These are phyloP conservation scores for Tinea trinotella DNA, from an alignment of 2,888 invertebrate genomes.

Conservation along the genomic window DNA sequence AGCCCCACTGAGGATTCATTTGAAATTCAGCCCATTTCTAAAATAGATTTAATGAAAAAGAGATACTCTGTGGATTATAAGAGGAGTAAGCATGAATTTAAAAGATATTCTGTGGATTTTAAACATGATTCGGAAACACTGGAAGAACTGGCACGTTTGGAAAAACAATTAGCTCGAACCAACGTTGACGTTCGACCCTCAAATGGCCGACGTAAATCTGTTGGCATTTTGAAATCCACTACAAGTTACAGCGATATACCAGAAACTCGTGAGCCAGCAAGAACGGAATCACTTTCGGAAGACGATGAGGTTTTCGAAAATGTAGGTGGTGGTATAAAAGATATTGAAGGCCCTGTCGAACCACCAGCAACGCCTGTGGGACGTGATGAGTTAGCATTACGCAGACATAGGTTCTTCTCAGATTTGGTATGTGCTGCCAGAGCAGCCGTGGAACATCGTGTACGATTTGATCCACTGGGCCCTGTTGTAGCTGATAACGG, in stretches of 20 bases:
- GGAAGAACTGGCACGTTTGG: conserved; percentile 50
- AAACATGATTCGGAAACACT: conserved; percentile 52
- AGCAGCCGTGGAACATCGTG: conserved; percentile 81
- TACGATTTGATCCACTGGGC: conserved; percentile 81
- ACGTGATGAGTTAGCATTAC: conserved; percentile 82
- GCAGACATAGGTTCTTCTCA: conserved; percentile 84
- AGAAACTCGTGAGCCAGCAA: conserved; percentile 36
- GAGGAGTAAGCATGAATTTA: conserved; percentile 50
- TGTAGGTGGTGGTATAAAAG: conserved; percentile 37
- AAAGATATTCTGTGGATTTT: conserved; percentile 58
- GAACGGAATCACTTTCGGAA: conserved; percentile 42
- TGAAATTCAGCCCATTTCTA: conserved; percentile 23
- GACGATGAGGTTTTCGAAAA: conserved; percentile 75
- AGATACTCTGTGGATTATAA: conserved; percentile 60
- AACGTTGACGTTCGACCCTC: conserved; percentile 51
- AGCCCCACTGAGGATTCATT: conserved; percentile 2
- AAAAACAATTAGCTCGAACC: conserved; percentile 53
- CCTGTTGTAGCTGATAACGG: conserved; percentile 75
- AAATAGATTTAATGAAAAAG: conserved; percentile 46
- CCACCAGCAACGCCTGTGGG: conserved; percentile 85
- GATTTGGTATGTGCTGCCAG: conserved; percentile 82
- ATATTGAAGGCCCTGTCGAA: conserved; percentile 70
- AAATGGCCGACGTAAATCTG: conserved; percentile 49
- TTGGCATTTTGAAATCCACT: conserved; percentile 59
- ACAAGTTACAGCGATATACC: conserved; percentile 44